Conservation (phyloP, 2,888 invertebrate genomes). For the Listrodromus nycthemerus region DNA sequence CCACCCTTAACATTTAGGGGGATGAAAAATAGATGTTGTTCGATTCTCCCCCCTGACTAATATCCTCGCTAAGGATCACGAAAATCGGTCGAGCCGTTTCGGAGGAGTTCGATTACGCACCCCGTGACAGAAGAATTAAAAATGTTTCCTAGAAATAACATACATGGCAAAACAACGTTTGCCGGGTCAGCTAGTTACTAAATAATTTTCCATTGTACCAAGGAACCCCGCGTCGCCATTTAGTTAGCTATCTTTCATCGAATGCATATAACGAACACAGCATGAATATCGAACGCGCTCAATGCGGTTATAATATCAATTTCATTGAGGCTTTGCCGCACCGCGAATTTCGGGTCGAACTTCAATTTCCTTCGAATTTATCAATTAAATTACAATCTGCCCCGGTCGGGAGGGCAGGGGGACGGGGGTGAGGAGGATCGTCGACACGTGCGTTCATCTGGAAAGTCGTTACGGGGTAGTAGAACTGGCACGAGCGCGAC, state of each 20-base stretch:
- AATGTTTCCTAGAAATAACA: too few relatives aligned
- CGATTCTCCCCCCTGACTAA: too few relatives aligned
- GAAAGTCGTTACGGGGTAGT: slow-evolving; percentile 66
- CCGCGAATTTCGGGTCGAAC: slow-evolving; percentile 74
- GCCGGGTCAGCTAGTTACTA: too few relatives aligned
- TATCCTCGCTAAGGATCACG: too few relatives aligned
- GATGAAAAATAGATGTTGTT: too few relatives aligned
- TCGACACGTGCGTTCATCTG: slow-evolving; percentile 69
- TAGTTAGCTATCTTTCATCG: slow-evolving; percentile 33
- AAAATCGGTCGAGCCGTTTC: too few relatives aligned
- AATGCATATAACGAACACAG: slow-evolving; percentile 40
- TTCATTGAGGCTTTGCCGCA: slow-evolving; percentile 57
- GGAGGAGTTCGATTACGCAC: too few relatives aligned
- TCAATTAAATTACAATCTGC: slow-evolving; percentile 82
- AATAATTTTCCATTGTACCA: slow-evolving; percentile 26
- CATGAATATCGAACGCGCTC: slow-evolving; percentile 75
- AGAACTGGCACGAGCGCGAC: slow-evolving; percentile 56
- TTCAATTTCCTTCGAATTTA: slow-evolving; percentile 81
- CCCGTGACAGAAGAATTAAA: too few relatives aligned
- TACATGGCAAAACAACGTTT: too few relatives aligned
- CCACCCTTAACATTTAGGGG: too few relatives aligned
- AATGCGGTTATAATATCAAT: slow-evolving; percentile 62
- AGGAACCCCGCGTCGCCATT: slow-evolving; percentile 8
- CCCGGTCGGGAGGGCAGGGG: neutral
- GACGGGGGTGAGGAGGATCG: slow-evolving; percentile 49